Conservation (phyloP, 2,888 invertebrate species). For the Poecilus cupreus region DNA sequence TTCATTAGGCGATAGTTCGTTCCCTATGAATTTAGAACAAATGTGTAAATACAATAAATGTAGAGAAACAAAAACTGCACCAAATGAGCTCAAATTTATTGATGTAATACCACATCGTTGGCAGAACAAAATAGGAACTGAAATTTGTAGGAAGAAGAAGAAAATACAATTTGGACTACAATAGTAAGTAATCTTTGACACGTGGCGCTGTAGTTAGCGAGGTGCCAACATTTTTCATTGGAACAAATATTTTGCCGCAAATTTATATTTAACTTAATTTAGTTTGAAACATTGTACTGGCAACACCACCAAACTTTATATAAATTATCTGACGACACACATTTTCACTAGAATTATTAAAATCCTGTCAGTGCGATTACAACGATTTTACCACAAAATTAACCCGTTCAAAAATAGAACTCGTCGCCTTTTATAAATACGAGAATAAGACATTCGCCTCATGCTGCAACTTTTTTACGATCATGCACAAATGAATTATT, state of each 20-base stretch:
- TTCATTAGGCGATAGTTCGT: no score
- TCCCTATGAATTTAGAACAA: no score
- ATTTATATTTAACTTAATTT: constrained; percentile 20
- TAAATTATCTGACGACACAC: neutral
- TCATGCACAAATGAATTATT: no score
- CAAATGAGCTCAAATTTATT: no score
- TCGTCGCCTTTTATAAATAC: no score
- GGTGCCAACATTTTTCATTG: constrained; percentile 2
- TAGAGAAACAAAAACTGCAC: no score
- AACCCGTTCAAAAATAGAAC: no score
- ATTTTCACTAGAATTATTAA: neutral
- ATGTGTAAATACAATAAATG: no score
- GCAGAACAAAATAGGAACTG: neutral
- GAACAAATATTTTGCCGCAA: constrained; percentile 9
- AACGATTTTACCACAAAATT: no score
- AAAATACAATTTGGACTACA: neutral
- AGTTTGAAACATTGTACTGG: neutral
- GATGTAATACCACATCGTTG: no score
- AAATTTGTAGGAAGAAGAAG: neutral
- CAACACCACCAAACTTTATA: neutral
- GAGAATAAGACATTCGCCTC: no score
- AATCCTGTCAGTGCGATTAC: neutral
- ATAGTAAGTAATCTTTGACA: neutral
- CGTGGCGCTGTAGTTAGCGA: neutral
- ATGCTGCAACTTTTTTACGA: no score